A percentile compares a stretch with the other conserved stretches of the same genome.
Conservation (phyloP, 2,113 vertebrate genomes). For the Dipodomys spectabilis region DNA sequence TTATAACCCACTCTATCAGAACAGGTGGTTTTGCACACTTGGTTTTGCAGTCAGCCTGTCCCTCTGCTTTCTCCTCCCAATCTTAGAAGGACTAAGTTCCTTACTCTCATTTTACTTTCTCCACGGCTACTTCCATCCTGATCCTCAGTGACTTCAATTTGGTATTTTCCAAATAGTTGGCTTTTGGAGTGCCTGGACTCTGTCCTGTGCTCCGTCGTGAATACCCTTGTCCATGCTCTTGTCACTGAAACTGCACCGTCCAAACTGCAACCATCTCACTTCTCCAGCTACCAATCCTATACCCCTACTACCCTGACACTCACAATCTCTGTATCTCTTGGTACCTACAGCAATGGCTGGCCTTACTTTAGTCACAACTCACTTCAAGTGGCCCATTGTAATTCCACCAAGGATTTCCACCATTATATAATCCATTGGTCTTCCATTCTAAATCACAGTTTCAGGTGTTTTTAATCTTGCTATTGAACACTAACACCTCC, state of each 20-base stretch:
- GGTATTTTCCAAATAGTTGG: not conserved
- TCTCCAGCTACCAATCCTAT: not conserved
- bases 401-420: not conserved
- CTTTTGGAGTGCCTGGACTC: not conserved
- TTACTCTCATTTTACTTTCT: not conserved
- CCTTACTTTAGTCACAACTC: not conserved
- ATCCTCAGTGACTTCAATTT: not conserved
- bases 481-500: not conserved
- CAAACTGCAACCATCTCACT: not conserved
- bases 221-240: not conserved
- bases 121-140: not conserved
- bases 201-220: not conserved
- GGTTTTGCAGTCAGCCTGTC: too few relatives aligned
- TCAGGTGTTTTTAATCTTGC: not conserved
- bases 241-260: not conserved
- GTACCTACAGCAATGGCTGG: not conserved
- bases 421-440: not conserved
- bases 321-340: not conserved
- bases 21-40: not conserved
- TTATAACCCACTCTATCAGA: not conserved
- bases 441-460: not conserved
- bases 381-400: not conserved
- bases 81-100: not conserved
- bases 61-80: not conserved
- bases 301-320: not conserved